These are phyloP conservation scores for Drosophila ambigua DNA, from an alignment of 1,140 invertebrate species.

Conservation along the genomic window DNA sequence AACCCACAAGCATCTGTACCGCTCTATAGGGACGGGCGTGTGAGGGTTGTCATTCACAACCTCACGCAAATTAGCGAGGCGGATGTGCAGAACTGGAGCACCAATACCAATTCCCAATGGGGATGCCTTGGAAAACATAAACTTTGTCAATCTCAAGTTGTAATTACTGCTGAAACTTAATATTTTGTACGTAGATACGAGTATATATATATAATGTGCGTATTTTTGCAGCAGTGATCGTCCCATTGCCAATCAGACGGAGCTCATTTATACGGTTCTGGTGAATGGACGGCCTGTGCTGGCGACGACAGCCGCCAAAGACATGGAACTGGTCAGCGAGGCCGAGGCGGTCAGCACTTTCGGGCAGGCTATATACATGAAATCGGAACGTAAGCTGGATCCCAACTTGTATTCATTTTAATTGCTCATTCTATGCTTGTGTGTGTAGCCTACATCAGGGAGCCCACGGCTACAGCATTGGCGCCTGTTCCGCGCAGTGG, in stretches of 20 bases:
- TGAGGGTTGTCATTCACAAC: slow-evolving; percentile 84
- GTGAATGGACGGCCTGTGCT: slow-evolving; percentile 90
- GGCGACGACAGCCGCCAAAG: slow-evolving; percentile 90
- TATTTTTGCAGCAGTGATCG: slow-evolving; percentile 62
- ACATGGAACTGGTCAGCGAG: slow-evolving; percentile 90
- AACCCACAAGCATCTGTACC: slow-evolving; percentile 30
- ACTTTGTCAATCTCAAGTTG: slow-evolving; percentile 82
- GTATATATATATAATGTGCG: neutral
- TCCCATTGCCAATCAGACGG: slow-evolving; percentile 78
- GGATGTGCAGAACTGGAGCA: slow-evolving; percentile 71
- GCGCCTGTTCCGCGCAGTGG: slow-evolving; percentile 87
- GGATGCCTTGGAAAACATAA: slow-evolving; percentile 40
- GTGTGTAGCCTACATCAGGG: slow-evolving; percentile 88
- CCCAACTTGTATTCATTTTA: too few relatives aligned
- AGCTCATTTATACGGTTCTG: slow-evolving; percentile 90
- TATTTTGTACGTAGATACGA: neutral
- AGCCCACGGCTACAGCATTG: slow-evolving; percentile 85
- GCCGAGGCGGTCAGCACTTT: slow-evolving; percentile 90
- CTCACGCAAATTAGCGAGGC: slow-evolving; percentile 81
- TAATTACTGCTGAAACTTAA: slow-evolving; percentile 38
- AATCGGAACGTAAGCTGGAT: slow-evolving; percentile 90
- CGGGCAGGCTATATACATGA: slow-evolving; percentile 90
- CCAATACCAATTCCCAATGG: slow-evolving; percentile 33
- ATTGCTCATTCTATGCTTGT: too few relatives aligned
- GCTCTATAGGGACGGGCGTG: slow-evolving; percentile 62